A percentile compares a stretch with the other conserved stretches of the same genome.
Conservation (phyloP, 2,888 invertebrate species). For the Dromius quadrimaculatus region DNA sequence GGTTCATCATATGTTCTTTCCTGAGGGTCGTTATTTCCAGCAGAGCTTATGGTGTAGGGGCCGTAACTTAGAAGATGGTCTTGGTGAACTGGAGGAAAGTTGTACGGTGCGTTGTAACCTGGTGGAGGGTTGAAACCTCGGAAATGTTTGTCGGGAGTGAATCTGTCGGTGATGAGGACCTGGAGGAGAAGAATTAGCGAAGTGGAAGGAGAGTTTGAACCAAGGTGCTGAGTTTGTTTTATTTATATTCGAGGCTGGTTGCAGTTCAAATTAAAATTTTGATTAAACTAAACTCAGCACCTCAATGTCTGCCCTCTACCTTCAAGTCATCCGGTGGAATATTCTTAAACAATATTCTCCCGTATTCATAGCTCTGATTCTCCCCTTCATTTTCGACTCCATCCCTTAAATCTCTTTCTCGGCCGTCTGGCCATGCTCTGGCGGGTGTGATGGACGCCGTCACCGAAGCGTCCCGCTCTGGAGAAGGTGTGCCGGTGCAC, state of each 20-base stretch:
- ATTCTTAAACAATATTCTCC: constrained; percentile 47
- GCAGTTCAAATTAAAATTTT: neutral
- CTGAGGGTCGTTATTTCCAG: constrained; percentile 61
- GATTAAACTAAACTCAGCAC: neutral
- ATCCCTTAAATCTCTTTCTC: constrained; percentile 41
- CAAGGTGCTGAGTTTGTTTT: neutral
- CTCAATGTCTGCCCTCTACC: constrained; percentile 1
- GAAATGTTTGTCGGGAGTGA: constrained; percentile 59
- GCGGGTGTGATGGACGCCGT: constrained; percentile 39
- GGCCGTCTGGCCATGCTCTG: constrained; percentile 23
- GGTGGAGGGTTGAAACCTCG: constrained; percentile 61
- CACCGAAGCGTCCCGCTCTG: constrained; percentile 66
- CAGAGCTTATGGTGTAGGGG: constrained; percentile 69
- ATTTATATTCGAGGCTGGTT: too few relatives aligned
- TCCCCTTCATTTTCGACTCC: constrained; percentile 38
- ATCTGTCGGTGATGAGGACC: constrained; percentile 43
- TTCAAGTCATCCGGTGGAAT: constrained; percentile 42
- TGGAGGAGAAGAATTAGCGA: neutral
- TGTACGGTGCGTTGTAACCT: too few relatives aligned
- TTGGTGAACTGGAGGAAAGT: too few relatives aligned
- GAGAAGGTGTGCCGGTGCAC: constrained; percentile 72
- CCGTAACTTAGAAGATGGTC: constrained; percentile 62
- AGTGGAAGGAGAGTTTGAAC: neutral
- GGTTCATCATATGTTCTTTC: constrained; percentile 67
- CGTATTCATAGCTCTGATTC: constrained; percentile 43